A percentile compares a stretch with the other conserved stretches of the same genome.
Evolutionary conservation across 2,113 vertebrate genomes (phyloP).

Genomic region (Peromyscus californicus): DNA sequence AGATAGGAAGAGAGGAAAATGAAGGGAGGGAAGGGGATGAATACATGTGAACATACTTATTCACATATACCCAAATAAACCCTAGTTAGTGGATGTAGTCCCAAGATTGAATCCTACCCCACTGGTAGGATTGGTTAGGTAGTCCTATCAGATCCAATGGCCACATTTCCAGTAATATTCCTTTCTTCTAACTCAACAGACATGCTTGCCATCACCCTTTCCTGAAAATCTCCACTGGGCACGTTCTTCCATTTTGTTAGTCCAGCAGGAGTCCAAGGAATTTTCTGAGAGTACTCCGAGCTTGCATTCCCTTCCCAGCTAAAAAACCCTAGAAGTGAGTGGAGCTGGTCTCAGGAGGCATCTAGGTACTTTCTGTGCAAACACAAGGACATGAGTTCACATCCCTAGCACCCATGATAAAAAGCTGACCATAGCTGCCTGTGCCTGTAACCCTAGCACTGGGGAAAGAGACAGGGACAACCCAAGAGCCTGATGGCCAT

Average conservation of each 20-base stretch:
- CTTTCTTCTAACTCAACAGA: not conserved
- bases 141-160: not conserved
- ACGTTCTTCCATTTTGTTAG: not conserved
- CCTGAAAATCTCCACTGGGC: fast-evolving
- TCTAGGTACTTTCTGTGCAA: not conserved
- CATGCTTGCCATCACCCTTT: fast-evolving
- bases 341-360: not conserved
- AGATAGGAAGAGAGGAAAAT: not conserved
- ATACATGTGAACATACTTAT: fast-evolving
- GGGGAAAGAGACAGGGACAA: not conserved
- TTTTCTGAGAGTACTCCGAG: not conserved
- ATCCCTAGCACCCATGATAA: no score
- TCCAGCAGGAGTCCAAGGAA: not conserved
- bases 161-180: not conserved
- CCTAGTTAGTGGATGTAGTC: not conserved
- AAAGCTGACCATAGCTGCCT: not conserved
- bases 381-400: not conserved
- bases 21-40: not conserved
- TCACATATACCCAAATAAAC: fast-evolving
- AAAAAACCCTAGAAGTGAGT: not conserved
- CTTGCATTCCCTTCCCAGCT: not conserved
- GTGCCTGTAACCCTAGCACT: no score
- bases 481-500: not conserved
- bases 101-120: not conserved
- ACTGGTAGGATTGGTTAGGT: not conserved